phyloP scores from a whole-genome alignment of 2,797 vertebrate species.

The Malacoctenus gilli region DNA sequence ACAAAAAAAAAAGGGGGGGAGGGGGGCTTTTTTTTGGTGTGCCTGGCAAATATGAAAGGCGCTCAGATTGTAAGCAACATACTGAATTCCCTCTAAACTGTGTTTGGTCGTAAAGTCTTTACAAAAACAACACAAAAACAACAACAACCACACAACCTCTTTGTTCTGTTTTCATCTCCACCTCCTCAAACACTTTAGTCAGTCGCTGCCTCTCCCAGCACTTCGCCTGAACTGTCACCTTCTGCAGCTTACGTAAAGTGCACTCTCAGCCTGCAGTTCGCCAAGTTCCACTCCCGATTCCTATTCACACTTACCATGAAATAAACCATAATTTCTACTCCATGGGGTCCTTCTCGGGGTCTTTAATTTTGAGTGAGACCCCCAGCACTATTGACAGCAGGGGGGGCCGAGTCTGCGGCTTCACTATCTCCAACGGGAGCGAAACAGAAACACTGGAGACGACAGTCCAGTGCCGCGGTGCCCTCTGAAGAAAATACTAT shows the following conservation, averaged over 20 bases:
- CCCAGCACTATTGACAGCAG: conserved; percentile 14
- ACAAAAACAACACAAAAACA: no score
- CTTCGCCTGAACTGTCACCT: conserved; percentile 48
- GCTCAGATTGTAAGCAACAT: no score
- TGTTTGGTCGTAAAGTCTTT: no score
- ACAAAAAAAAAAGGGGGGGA: no score
- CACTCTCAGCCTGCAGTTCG: conserved; percentile 33
- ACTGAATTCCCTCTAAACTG: no score
- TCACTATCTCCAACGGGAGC: conserved; percentile 22
- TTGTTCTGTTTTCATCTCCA: conserved; percentile 32
- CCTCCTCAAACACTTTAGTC: conserved; percentile 51
- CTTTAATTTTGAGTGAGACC: conserved; percentile 29
- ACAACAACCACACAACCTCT: conserved; percentile 19
- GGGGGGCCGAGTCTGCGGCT: conserved; percentile 18
- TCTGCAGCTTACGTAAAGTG: conserved; percentile 44
- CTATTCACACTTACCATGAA: conserved; percentile 41
- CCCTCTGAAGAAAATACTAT: conserved; percentile 8
- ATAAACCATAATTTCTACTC: conserved; percentile 44
- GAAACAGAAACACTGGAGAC: conserved; percentile 29
- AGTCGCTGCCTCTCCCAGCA: conserved; percentile 38
- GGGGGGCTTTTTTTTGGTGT: no score
- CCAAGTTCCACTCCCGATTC: conserved; percentile 28
- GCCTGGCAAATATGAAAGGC: no score
- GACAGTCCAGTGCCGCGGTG: conserved; percentile 17
- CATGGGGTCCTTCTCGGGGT: background rate